Evolutionary conservation across 2,113 vertebrate species (phyloP).

Genomic region (Puntigrus tetrazona): DNA sequence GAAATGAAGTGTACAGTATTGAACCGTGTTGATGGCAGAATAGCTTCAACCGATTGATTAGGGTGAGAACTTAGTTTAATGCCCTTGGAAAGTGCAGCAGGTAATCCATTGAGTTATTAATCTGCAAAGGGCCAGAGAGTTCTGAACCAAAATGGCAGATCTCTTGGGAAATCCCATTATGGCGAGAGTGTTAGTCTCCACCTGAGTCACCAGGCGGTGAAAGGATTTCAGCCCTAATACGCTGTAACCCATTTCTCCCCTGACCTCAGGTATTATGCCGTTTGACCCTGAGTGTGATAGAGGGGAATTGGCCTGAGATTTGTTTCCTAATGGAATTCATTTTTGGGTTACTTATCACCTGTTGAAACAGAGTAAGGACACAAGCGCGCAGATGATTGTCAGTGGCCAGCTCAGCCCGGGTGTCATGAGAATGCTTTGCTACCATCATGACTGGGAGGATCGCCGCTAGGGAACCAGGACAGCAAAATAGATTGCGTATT

Average conservation of each 20-base stretch:
- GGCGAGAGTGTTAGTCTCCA: conserved; percentile 31
- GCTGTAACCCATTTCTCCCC: conserved; percentile 52
- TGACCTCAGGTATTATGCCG: conserved; percentile 57
- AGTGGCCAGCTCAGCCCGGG: background rate
- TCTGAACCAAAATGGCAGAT: conserved; percentile 63
- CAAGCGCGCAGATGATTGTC: conserved; percentile 48
- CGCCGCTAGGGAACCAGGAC: background rate
- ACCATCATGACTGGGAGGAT: conserved; percentile 3
- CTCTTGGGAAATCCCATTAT: conserved; percentile 60
- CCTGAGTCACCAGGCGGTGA: conserved; percentile 41
- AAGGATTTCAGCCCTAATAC: conserved; percentile 58
- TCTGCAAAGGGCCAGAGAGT: conserved; percentile 66
- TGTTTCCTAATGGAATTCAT: conserved; percentile 63
- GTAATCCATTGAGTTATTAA: conserved; percentile 79
- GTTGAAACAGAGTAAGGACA: conserved; percentile 59
- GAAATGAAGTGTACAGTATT: conserved; percentile 74
- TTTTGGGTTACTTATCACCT: conserved; percentile 53
- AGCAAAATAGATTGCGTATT: background rate
- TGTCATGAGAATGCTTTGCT: conserved; percentile 7
- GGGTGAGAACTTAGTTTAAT: conserved; percentile 71
- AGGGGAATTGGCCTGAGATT: conserved; percentile 49
- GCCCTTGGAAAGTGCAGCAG: conserved; percentile 73
- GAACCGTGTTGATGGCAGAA: conserved; percentile 69
- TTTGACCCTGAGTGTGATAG: conserved; percentile 42
- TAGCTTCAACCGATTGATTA: conserved; percentile 69